Base-by-base conservation (phyloP, 2,113 vertebrate species). In the Cephalopholis sonnerati region DNA sequence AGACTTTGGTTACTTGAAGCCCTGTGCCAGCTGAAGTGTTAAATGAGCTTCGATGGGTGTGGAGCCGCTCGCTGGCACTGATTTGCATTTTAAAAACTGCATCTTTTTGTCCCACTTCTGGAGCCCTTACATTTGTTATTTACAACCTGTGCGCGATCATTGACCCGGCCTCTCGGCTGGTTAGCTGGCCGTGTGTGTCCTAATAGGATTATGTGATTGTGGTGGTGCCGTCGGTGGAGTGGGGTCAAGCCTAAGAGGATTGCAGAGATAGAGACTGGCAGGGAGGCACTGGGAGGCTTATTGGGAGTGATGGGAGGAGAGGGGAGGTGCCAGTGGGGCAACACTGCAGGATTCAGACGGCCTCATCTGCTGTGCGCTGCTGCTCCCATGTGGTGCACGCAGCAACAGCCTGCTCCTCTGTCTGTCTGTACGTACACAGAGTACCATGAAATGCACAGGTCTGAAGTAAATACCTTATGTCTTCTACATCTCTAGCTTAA, bases 211-310 rank as follows among this genome's bases (percentile, higher is more conserved):
- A 93, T 82, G 39, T 87, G 80, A 75, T 82, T 85, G 81, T 7
- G 78, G 80, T 55, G 83, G 78, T 72, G 75, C 84, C 9, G 74
- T 83, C 51, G n/a, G 76, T 87, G 69, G 68, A 85, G 87, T 66
- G 82, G 83, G 91, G 87, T 91, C 80, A 88, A 62, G 54, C 20
- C 57, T 92, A 91, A 92, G 87, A 90, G 91, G 91, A 94, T 93
- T 92, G 83, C 24, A 17, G 68, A 75, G 81, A 65, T 0, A 58
- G 54, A 81, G 80, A 39, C 24, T 15, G 24, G 18, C 41, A 44
- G 62, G 24, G 27, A 69, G 51, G 58, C 69, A 11, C 46, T 74
- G 36, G 53, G 61, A 53, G 22, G 46, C 75, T 66, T 15, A 80
- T 61, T 81, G 84, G 82, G 77, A 75, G 54, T 20, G 51, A 65